Evolutionary conservation across 2,888 invertebrate genomes (phyloP), one percentile per base, ranked within the genome.

Genomic region (Tenthredo amoena): DNA sequence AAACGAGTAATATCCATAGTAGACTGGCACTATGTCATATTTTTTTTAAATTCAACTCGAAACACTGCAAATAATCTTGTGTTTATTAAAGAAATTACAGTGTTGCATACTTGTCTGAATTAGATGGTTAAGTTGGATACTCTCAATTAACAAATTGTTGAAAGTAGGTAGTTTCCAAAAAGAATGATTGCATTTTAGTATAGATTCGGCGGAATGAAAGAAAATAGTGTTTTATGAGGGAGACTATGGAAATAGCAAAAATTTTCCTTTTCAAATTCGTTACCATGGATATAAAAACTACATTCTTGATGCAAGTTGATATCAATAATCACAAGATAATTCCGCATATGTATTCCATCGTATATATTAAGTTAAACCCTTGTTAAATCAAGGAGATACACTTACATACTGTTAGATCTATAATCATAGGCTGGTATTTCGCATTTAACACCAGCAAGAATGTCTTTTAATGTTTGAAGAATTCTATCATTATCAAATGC

Each of bases 371-470:
- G 12, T 21, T 26, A 26, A 62, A 62, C 9, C 12, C 0, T 62
- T 62, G 26, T 21, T 62, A 0, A 40, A 72, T n/a, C 40, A 40
- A 72, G 37, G 34, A n/a, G 58, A 7, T 9, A 87, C 86, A 93
- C 95, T 95, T 94, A 98, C 98, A 98, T 95, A 87, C 98, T 96
- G 94, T 99, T 98, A 72, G 97, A 96, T 89, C 96, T 96, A 92
- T 98, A 99, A 93, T 99, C 99, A 94, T 99, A 99, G 84, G 97
- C 96, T 0, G 99, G 98, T 87, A 99, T 96, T 91, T 98, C 96
- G 55, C 99, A 98, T 90, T 97, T 97, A 89, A 97, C 96, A 1
- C 99, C 99, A 86, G 96, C 96, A 26, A 98, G 94, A 88, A 99
- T 97, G 90, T 97, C 96, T 88, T 95, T 95, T 72, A 99, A 94